These are phyloP conservation scores for Onychostruthus taczanowskii DNA, from an alignment of 2,113 vertebrate species.

Conservation along the genomic window DNA sequence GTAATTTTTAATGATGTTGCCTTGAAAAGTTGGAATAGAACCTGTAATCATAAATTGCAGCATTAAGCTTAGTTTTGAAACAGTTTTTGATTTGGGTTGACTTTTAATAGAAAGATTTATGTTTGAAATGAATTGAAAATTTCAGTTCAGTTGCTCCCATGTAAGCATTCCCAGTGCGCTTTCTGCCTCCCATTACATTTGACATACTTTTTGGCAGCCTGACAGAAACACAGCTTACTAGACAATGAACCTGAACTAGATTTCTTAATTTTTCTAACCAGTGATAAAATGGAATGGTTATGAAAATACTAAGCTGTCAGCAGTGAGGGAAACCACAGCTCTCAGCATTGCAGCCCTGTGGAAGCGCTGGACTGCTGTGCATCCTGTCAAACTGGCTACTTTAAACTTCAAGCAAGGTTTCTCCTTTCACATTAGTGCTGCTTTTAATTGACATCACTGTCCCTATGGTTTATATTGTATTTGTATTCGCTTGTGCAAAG, in stretches of 20 bases:
- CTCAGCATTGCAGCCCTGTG: not conserved
- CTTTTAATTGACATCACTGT: not conserved
- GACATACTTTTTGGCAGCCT: slow-evolving; percentile 17
- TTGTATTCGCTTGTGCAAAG: slow-evolving; percentile 1
- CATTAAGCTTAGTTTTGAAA: not conserved
- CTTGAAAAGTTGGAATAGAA: slow-evolving; percentile 2
- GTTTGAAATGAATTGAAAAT: slow-evolving; percentile 29
- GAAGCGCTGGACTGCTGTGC: not conserved
- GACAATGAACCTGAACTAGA: not conserved
- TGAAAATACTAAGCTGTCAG: slow-evolving; percentile 10
- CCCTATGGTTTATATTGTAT: not conserved
- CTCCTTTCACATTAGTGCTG: not conserved
- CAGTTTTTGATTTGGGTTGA: not conserved
- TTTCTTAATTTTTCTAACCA: slow-evolving; percentile 3
- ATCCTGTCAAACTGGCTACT: not conserved
- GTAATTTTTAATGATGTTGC: not conserved
- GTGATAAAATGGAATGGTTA: not conserved
- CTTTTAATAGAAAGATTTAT: not conserved
- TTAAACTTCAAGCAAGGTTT: not conserved
- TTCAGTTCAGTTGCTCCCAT: not conserved
- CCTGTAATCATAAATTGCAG: not conserved
- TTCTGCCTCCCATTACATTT: slow-evolving; percentile 1
- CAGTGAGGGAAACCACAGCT: not conserved
- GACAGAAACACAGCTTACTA: slow-evolving; percentile 1
- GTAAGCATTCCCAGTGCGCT: not conserved